Conservation (phyloP, 2,113 vertebrate genomes). For the Sander lucioperca region DNA sequence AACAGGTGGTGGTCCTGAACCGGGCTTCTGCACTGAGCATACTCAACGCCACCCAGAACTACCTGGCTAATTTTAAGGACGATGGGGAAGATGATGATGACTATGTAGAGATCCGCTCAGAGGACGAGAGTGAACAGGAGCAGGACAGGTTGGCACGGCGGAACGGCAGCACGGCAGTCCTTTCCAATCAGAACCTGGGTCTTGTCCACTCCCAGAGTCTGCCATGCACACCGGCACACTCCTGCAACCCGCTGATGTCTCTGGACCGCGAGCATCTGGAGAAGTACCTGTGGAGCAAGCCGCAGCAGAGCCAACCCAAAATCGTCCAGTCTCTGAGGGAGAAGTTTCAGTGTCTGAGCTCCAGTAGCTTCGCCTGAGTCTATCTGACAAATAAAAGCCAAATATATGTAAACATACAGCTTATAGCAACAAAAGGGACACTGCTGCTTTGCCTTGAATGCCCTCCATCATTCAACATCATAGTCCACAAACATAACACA, state of each 20-base stretch:
- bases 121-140: constrained; percentile 88
- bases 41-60: constrained; percentile 92
- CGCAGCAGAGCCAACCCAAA: constrained; percentile 90
- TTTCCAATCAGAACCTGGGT: constrained; percentile 48
- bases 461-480: constrained; percentile 12
- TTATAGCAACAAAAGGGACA: constrained; percentile 48
- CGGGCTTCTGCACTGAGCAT: constrained; percentile 86
- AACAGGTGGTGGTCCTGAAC: constrained; percentile 92
- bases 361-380: constrained; percentile 91
- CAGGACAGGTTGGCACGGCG: constrained; percentile 44
- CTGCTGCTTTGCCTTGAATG: constrained; percentile 61
- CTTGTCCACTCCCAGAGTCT: constrained; percentile 74
- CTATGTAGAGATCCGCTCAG: constrained; percentile 97
- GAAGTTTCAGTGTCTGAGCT: constrained; percentile 98
- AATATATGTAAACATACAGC: constrained; percentile 44
- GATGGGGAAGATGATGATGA: constrained; percentile 92
- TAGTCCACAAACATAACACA: constrained; percentile 20
- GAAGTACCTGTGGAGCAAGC: constrained; percentile 93
- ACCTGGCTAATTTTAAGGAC: constrained; percentile 96
- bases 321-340: constrained; percentile 96
- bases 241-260: constrained; percentile 69
- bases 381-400: constrained; percentile 45
- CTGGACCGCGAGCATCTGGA: constrained; percentile 88
- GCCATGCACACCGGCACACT: constrained; percentile 81
- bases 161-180: constrained; percentile 46